These are phyloP conservation scores for Macrobrachium rosenbergii DNA, from an alignment of 1,140 invertebrate genomes.

Conservation along the genomic window DNA sequence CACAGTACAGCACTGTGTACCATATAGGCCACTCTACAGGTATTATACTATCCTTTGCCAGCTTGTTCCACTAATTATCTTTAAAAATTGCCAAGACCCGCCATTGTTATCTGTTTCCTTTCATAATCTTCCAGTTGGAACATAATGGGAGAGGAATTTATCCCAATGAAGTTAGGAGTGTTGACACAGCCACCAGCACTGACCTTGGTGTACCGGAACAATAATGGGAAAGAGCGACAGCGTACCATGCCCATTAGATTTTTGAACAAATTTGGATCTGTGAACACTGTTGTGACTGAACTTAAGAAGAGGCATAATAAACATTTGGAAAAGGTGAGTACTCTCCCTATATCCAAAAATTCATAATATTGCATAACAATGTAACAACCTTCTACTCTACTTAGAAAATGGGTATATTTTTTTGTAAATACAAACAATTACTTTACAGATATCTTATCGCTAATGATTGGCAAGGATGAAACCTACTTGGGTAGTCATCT, in stretches of 20 bases:
- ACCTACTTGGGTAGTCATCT: too few relatives aligned
- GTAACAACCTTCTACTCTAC: too few relatives aligned
- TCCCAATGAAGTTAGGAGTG: conserved; percentile 29
- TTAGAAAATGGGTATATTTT: too few relatives aligned
- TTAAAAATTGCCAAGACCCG: too few relatives aligned
- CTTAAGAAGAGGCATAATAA: conserved; percentile 43
- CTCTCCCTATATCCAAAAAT: background rate
- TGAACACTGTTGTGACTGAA: conserved; percentile 38
- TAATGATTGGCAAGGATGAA: too few relatives aligned
- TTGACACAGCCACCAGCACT: conserved; percentile 42
- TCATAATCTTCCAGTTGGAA: background rate
- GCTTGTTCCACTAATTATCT: too few relatives aligned
- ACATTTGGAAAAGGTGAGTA: conserved; percentile 36
- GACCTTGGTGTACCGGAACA: conserved; percentile 37
- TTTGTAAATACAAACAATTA: background rate
- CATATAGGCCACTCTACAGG: too few relatives aligned
- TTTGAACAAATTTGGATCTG: conserved; percentile 55
- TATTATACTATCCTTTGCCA: too few relatives aligned
- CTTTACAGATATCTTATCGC: too few relatives aligned
- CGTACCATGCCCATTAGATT: conserved; percentile 51
- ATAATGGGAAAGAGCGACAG: conserved; percentile 26
- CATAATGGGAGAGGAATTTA: background rate
- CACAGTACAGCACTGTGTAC: too few relatives aligned
- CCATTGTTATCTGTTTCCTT: too few relatives aligned
- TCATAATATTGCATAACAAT: background rate